A percentile compares a stretch with the other conserved stretches of the same genome.
Conservation (phyloP, 1,140 invertebrate genomes). For the Sycophila sp. region DNA sequence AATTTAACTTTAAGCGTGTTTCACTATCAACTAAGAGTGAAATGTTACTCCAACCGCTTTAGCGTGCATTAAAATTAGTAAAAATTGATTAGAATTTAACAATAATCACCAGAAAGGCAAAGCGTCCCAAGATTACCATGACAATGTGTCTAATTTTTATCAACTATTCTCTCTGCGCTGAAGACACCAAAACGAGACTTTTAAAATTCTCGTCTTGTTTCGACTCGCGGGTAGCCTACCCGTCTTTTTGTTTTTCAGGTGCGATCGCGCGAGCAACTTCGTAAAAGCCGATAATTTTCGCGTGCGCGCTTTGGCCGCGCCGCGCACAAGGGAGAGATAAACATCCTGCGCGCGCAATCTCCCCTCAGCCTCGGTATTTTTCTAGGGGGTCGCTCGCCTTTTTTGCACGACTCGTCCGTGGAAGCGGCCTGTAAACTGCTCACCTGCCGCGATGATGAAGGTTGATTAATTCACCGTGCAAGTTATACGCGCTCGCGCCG, state of each 20-base stretch:
- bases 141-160: too few species aligned
- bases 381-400: neutral
- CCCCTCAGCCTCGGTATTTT: neutral
- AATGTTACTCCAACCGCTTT: too few species aligned
- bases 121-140: too few species aligned
- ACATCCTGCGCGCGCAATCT: neutral
- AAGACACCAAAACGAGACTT: too few species aligned
- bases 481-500: constrained; percentile 29
- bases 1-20: too few species aligned
- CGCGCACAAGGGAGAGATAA: constrained; percentile 34
- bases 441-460: constrained; percentile 51
- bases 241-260: neutral
- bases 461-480: constrained; percentile 61
- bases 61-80: too few species aligned
- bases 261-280: neutral
- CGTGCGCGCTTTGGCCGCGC: constrained; percentile 35
- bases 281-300: constrained; percentile 42
- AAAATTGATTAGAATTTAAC: too few species aligned
- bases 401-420: constrained; percentile 8
- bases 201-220: neutral
- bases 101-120: too few species aligned
- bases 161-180: too few species aligned
- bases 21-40: too few species aligned
- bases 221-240: neutral
- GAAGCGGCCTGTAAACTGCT: constrained; percentile 18